Evolutionary conservation across 2,113 vertebrate species (phyloP), one percentile per base, ranked within the genome.

Genomic region (Hippopotamus amphibius): DNA sequence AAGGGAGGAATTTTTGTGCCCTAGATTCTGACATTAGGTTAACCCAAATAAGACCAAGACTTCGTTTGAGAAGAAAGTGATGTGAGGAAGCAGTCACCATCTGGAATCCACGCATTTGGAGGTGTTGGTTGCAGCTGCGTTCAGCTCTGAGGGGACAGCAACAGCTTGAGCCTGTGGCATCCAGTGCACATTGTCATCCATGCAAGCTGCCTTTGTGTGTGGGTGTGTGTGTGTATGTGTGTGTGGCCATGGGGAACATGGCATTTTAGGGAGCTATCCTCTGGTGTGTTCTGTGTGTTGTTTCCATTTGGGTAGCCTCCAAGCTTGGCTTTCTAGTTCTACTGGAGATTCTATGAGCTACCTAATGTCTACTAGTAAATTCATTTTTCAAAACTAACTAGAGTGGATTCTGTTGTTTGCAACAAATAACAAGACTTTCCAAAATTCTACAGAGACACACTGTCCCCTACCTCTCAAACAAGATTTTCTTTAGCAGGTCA

Each of bases 351-450:
- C 68, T 85, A 3, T 28, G 55, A 89, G n/a, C 71, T 46, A 14
- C 6, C 41, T 77, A 71, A 30, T 61, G 43, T 77, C 50, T 83
- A 16, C 55, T 66, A 33, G 30, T 43, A 55, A 83, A 63, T 66
- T 90, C 0, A 0, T 48, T 72, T 37, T 94, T 61, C 41, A 8
- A 65, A 63, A 13, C 13, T 84, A 90, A 83, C 21, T 61, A 28
- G 17, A 79, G n/a, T 79, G 30, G 16, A 69, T 90, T 85, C 7
- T 85, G 24, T 12, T 79, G 41, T 93, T 90, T 79, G 37, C 80
- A 80, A 71, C 12, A 89, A 93, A 79, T 66, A 26, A 41, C 53
- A 93, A 93, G 43, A 43, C n/a, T 79, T 91, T 33, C 10, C 88
- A 90, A 79, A 85, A 61, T 50, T 63, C 48, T 95, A 66, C 22